A percentile compares a stretch with the other conserved stretches of the same genome.
These are phyloP conservation scores for Sitophilus oryzae DNA, from an alignment of 1,140 invertebrate species.

Conservation along the genomic window DNA sequence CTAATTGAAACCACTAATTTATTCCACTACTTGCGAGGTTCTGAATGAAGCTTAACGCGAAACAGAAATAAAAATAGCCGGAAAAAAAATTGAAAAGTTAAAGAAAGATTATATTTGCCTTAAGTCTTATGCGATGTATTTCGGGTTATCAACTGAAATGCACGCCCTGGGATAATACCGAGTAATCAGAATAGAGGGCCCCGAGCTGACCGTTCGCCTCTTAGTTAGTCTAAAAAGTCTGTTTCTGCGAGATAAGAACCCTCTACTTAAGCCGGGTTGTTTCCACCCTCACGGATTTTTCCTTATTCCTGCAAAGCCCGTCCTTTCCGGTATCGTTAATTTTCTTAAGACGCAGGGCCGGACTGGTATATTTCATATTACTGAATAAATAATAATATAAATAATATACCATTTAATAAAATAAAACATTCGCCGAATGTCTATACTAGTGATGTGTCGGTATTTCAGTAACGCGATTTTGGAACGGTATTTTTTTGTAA, in stretches of 20 bases:
- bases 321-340: conserved; percentile 25
- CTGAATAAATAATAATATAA: too few relatives aligned
- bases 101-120: conserved; percentile 1
- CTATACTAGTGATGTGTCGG: too few relatives aligned
- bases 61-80: neutral
- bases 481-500: too few relatives aligned
- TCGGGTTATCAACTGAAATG: conserved; percentile 23
- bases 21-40: too few relatives aligned
- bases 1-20: too few relatives aligned
- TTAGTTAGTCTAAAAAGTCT: conserved; percentile 28
- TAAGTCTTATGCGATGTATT: conserved; percentile 4
- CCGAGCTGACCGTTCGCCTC: conserved; percentile 4
- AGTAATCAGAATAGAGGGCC: conserved; percentile 24
- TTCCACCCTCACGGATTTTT: conserved; percentile 23
- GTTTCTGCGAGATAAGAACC: conserved; percentile 26
- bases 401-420: too few relatives aligned
- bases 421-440: too few relatives aligned
- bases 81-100: neutral
- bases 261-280: conserved; percentile 27
- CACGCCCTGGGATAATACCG: conserved; percentile 23
- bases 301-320: conserved; percentile 14
- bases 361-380: too few relatives aligned
- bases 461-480: too few relatives aligned
- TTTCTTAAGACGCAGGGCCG: conserved; percentile 20
- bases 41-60: too few relatives aligned